phyloP scores from a whole-genome alignment of 1,140 invertebrate genomes.

The Diuraphis noxia region DNA sequence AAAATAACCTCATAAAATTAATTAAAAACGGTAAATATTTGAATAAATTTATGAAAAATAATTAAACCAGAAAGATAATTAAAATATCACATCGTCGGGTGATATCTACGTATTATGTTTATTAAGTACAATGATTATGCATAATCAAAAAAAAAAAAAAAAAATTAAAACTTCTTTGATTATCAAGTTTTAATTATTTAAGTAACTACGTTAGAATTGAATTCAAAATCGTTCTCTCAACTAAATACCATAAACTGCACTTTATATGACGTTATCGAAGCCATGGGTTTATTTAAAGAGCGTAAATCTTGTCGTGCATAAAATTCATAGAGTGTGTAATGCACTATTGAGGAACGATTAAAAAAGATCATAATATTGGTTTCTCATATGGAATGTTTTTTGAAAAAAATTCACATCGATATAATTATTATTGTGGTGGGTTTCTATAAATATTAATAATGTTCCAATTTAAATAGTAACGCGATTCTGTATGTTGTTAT shows the following conservation, averaged over 20 bases:
- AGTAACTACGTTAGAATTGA: not conserved
- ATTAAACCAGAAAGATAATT: not conserved
- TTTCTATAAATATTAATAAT: not conserved
- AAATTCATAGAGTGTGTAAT: too few relatives aligned
- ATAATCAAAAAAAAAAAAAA: not conserved
- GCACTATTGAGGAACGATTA: too few relatives aligned
- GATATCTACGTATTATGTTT: not conserved
- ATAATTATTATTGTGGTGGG: not conserved
- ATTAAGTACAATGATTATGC: not conserved
- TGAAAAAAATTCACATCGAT: not conserved
- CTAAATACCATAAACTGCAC: too few relatives aligned
- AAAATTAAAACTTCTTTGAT: too few relatives aligned
- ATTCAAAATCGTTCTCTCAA: too few relatives aligned
- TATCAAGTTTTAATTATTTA: not conserved
- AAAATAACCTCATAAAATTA: not conserved
- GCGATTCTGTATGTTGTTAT: not conserved
- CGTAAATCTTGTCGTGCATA: too few relatives aligned
- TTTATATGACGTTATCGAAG: too few relatives aligned
- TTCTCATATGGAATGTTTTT: not conserved
- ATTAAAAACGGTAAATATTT: not conserved
- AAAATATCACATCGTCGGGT: not conserved
- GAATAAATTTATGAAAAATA: not conserved
- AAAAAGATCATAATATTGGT: too few relatives aligned
- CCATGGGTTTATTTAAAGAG: too few relatives aligned
- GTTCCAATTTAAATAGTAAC: slow-evolving; percentile 24